These are phyloP conservation scores for Temnothorax nylanderi DNA, from an alignment of 1,140 invertebrate species.

Conservation along the genomic window DNA sequence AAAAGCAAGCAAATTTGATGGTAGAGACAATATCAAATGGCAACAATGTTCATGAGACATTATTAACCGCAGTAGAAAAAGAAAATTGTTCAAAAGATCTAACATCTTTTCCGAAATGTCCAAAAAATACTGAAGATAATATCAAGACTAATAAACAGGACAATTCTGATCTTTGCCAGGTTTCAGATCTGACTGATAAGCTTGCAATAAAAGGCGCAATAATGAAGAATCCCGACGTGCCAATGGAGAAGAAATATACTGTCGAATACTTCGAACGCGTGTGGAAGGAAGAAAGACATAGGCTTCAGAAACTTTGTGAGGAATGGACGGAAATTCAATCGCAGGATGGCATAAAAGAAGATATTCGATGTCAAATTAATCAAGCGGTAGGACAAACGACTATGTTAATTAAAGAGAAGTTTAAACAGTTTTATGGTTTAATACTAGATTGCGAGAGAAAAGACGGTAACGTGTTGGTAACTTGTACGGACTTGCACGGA, in stretches of 20 bases:
- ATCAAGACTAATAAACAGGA: conserved; percentile 80
- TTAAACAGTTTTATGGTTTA: conserved; percentile 88
- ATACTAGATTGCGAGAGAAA: conserved; percentile 88
- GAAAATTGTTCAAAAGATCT: conserved; percentile 25
- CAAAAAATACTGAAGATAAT: conserved; percentile 83
- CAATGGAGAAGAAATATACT: conserved; percentile 80
- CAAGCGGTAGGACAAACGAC: conserved; percentile 89
- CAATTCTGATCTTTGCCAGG: conserved; percentile 72
- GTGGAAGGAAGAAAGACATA: conserved; percentile 83
- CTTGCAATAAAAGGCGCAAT: conserved; percentile 77
- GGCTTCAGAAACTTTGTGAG: conserved; percentile 83
- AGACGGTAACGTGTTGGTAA: conserved; percentile 87
- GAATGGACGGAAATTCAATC: conserved; percentile 83
- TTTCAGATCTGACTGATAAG: conserved; percentile 23
- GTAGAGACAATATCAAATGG: neutral
- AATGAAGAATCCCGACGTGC: conserved; percentile 77
- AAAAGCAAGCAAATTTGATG: neutral
- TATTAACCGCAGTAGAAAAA: neutral
- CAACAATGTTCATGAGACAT: neutral
- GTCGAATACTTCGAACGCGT: conserved; percentile 86
- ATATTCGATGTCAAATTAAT: conserved; percentile 87
- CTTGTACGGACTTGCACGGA: conserved; percentile 89
- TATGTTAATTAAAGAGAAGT: conserved; percentile 89
- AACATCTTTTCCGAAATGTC: conserved; percentile 60
- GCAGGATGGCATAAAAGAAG: conserved; percentile 78